Base-by-base conservation (phyloP, 2,888 invertebrate species). In the Andrena minutula region DNA sequence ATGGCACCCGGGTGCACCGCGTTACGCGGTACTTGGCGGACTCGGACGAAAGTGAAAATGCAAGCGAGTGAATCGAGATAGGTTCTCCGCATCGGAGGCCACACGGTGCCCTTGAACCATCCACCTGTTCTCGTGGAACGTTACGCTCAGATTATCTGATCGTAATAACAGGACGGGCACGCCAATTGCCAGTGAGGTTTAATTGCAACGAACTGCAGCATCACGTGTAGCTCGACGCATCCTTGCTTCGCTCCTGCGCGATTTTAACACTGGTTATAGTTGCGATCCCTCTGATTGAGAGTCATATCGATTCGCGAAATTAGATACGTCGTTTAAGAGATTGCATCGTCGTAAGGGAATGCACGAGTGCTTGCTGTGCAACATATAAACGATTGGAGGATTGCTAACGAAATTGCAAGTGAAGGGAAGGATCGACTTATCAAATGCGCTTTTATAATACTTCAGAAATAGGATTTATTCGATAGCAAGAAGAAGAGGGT, bases 131-230 rank as follows among this genome's bases (percentile, higher is more conserved):
- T 49, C 68, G 64, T 68, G 63, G 74, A 74, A 69, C 84, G 86
- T 86, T 84, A 86, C 86, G 80, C 84, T 82, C 83, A 84, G 70
- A 85, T 84, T 88, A 89, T 84, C 86, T 76, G 87, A 89, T 87
- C 83, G 75, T 83, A 89, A 88, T 88, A 88, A 88, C 84, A 84
- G 84, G 81, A 86, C 86, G 82, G 71, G 76, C 74, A 78, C 76
- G 75, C 82, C 88, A 82, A 88, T 88, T 82, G 87, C 20, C 79
- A 32, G 76, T 63, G 75, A 75, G 69, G 77, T 86, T 88, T 88
- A 87, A 87, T 87, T 88, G 86, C 88, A 71, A 75, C 82, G 79
- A 86, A 72, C 82, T 71, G 73, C 81, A 74, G 69, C 79, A 79
- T 81, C 81, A 74, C 69, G 79, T 69, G 73, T 41, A 53, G 20